Conservation (phyloP, 2,797 vertebrate species). For the Lophius americanus region DNA sequence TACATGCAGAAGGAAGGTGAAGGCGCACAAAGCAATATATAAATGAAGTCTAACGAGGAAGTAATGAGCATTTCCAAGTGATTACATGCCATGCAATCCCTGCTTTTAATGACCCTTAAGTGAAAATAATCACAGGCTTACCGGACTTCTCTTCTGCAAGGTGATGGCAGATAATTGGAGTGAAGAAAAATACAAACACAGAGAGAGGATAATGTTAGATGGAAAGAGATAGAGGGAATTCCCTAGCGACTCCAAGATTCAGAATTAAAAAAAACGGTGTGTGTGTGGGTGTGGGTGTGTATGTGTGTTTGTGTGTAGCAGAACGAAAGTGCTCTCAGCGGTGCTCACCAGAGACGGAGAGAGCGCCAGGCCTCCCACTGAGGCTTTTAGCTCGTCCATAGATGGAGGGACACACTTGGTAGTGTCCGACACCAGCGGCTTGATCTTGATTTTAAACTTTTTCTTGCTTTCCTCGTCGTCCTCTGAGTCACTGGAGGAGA, state of each 20-base stretch:
- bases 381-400: slow-evolving; percentile 94
- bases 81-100: slow-evolving; percentile 44
- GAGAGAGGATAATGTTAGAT: slow-evolving; percentile 16
- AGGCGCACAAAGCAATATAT: neutral
- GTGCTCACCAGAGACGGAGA: slow-evolving; percentile 94
- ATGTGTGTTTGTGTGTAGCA: neutral
- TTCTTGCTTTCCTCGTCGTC: slow-evolving; percentile 94
- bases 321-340: slow-evolving; percentile 15
- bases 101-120: slow-evolving; percentile 15
- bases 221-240: slow-evolving; percentile 2
- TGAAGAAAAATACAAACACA: slow-evolving; percentile 23
- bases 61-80: slow-evolving; percentile 7
- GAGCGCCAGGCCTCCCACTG: slow-evolving; percentile 92
- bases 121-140: slow-evolving; percentile 79
- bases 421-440: slow-evolving; percentile 89
- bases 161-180: slow-evolving; percentile 8
- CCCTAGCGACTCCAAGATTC: neutral
- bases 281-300: neutral
- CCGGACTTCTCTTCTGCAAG: slow-evolving; percentile 94
- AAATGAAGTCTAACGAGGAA: slow-evolving; percentile 7
- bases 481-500: slow-evolving; percentile 96
- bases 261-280: neutral
- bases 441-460: slow-evolving; percentile 98
- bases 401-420: slow-evolving; percentile 86
- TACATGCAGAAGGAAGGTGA: slow-evolving; percentile 41